A percentile compares a stretch with the other conserved stretches of the same genome.
phyloP scores from a whole-genome alignment of 1,140 invertebrate species.

The Branchinecta lindahli region DNA sequence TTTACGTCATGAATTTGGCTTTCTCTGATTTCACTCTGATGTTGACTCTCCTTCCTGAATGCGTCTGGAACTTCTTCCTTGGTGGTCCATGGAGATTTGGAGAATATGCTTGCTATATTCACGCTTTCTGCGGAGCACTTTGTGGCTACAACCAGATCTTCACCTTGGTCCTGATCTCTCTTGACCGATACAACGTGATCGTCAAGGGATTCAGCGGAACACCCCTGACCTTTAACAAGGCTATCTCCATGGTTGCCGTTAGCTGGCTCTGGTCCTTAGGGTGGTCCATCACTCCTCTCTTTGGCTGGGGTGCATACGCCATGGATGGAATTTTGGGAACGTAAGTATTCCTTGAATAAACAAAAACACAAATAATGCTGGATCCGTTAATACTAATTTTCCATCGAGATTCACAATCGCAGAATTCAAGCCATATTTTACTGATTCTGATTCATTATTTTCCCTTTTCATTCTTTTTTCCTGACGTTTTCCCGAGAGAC shows the following conservation, averaged over 20 bases:
- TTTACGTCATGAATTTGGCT: slow-evolving; percentile 67
- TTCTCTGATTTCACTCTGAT: slow-evolving; percentile 80
- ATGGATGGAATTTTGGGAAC: slow-evolving; percentile 10
- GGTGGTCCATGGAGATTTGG: slow-evolving; percentile 23
- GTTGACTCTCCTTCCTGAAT: slow-evolving; percentile 35
- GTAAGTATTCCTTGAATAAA: too few relatives aligned
- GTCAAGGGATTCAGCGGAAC: slow-evolving; percentile 26
- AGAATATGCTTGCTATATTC: slow-evolving; percentile 21
- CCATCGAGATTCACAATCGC: too few relatives aligned
- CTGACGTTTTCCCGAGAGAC: too few relatives aligned
- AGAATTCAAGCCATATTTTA: too few relatives aligned
- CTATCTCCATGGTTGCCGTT: slow-evolving; percentile 22
- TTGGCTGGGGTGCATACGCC: slow-evolving; percentile 25
- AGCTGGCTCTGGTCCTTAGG: slow-evolving; percentile 26
- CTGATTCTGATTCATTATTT: too few relatives aligned
- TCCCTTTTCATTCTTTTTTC: too few relatives aligned
- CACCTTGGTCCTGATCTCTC: slow-evolving; percentile 26
- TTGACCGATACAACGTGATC: slow-evolving; percentile 29
- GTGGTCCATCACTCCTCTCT: slow-evolving; percentile 26
- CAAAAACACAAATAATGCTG: too few relatives aligned
- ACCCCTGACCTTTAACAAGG: slow-evolving; percentile 24
- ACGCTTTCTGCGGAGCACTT: slow-evolving; percentile 24
- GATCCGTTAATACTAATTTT: too few relatives aligned
- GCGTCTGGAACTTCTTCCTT: slow-evolving; percentile 24
- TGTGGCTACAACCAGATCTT: slow-evolving; percentile 26